phyloP scores from a whole-genome alignment of 2,888 invertebrate genomes.

The Drosophila paramelanica region DNA sequence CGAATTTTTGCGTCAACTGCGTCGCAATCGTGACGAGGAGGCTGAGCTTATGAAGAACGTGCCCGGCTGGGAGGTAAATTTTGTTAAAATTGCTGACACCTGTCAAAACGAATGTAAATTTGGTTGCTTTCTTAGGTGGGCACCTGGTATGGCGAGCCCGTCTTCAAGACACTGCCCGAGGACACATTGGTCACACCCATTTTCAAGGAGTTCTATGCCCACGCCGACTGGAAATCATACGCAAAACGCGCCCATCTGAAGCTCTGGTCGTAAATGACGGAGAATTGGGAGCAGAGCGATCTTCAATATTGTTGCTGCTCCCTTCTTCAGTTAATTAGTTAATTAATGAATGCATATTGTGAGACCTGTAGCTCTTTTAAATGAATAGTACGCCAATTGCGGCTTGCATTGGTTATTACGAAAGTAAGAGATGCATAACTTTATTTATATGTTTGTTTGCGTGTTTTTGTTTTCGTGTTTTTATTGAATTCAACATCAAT shows the following conservation, averaged over 20 bases:
- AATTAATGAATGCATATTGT: slow-evolving; percentile 64
- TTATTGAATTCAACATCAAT: slow-evolving; percentile 33
- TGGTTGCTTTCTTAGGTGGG: slow-evolving; percentile 86
- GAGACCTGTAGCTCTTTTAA: slow-evolving; percentile 49
- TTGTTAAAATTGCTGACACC: neutral
- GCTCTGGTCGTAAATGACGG: slow-evolving; percentile 86
- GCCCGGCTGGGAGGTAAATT: slow-evolving; percentile 91
- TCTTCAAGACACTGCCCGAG: slow-evolving; percentile 89
- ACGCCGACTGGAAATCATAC: slow-evolving; percentile 86
- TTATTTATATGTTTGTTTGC: neutral
- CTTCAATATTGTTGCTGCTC: slow-evolving; percentile 6
- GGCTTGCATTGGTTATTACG: slow-evolving; percentile 42
- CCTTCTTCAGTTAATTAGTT: slow-evolving; percentile 39
- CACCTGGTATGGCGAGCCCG: slow-evolving; percentile 93
- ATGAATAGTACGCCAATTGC: slow-evolving; percentile 50
- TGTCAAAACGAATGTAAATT: neutral
- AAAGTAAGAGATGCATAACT: slow-evolving; percentile 6
- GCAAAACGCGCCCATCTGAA: slow-evolving; percentile 86
- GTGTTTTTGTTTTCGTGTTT: neutral
- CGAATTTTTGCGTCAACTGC: slow-evolving; percentile 91
- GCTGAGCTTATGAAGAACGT: slow-evolving; percentile 94
- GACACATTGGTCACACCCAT: slow-evolving; percentile 88
- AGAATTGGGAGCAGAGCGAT: neutral
- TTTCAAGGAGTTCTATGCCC: slow-evolving; percentile 90
- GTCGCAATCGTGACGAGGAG: slow-evolving; percentile 93